Evolutionary conservation across 2,797 vertebrate genomes (phyloP).

Genomic region (Antrozous pallidus): DNA sequence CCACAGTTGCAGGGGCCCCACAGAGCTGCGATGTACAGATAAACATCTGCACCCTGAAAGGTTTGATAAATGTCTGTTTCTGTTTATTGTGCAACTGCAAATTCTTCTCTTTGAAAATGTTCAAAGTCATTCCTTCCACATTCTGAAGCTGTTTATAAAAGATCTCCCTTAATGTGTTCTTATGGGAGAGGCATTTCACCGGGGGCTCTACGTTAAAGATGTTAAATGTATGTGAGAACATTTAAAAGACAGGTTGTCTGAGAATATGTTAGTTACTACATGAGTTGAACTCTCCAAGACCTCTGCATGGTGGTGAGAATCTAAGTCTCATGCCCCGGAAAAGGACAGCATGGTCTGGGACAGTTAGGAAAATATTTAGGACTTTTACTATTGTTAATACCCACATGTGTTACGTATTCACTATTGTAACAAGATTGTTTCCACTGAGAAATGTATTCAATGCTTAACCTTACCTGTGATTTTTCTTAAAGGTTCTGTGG

Average conservation of each 20-base stretch:
- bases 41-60: accelerated
- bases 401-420: slow-evolving; percentile 34
- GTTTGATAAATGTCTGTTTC: not conserved
- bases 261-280: not conserved
- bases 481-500: slow-evolving; percentile 64
- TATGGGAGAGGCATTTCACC: not conserved
- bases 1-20: not conserved
- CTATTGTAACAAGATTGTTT: slow-evolving; percentile 75
- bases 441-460: slow-evolving; percentile 45
- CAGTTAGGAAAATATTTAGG: accelerated
- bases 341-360: accelerated
- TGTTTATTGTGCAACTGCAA: not conserved
- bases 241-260: not conserved
- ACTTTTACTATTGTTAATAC: not conserved
- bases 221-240: not conserved
- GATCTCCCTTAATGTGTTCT: not conserved
- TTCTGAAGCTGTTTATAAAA: not conserved
- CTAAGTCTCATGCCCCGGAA: not conserved
- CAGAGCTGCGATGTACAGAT: not conserved
- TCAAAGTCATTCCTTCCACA: slow-evolving; percentile 53
- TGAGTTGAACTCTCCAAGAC: not conserved
- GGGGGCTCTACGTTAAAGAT: not conserved
- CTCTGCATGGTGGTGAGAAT: not conserved
- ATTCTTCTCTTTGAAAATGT: slow-evolving; percentile 55
- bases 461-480: slow-evolving; percentile 62